Evolutionary conservation across 2,797 vertebrate genomes (phyloP), one percentile per base, ranked within the genome.

Genomic region (Takifugu rubripes): DNA sequence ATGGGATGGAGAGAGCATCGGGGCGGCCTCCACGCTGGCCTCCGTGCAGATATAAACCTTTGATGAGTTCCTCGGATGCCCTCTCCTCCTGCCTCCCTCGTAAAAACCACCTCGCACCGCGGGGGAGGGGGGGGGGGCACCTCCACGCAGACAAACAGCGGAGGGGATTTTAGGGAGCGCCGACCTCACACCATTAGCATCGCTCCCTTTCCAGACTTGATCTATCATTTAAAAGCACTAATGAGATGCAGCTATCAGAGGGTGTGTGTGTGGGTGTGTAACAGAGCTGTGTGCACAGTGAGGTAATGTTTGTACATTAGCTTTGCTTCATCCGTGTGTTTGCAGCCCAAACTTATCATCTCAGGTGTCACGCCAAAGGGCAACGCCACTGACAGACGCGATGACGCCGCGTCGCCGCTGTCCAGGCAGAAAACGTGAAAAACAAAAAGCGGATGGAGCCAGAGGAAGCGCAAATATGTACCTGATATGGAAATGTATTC

Each of bases 281-380:
- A 53, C n/a, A 49, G 55, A 68, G 26, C 52, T 68, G 57, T 70
- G 64, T 47, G 24, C 29, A 55, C 16, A 53, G 9, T 36, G 15
- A 76, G 26, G 33, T 47, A 16, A 65, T 56, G 52, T 46, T 33
- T 58, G 46, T 24, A 66, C 54, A 52, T 24, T 46, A 48, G 61
- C 40, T 44, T 27, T 21, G 6, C 3, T 55, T 31, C 45, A 45
- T 14, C 36, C 36, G 36, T 5, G 36, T 14, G 36, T 14, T 12
- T 40, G 36, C 36, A 40, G 36, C 36, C 12, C 36, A 40, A 40
- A 14, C 36, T 14, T 12, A 40, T 33, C 33, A 11, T 40, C 36
- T 40, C 36, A 40, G 8, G 7, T 33, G 31, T 33, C 31, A 33
- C 31, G 8, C 3, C 2, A 33, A 33, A 10, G 2, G 31, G 31